Base-by-base conservation (phyloP, 2,113 vertebrate genomes). In the Nothocercus julius region DNA sequence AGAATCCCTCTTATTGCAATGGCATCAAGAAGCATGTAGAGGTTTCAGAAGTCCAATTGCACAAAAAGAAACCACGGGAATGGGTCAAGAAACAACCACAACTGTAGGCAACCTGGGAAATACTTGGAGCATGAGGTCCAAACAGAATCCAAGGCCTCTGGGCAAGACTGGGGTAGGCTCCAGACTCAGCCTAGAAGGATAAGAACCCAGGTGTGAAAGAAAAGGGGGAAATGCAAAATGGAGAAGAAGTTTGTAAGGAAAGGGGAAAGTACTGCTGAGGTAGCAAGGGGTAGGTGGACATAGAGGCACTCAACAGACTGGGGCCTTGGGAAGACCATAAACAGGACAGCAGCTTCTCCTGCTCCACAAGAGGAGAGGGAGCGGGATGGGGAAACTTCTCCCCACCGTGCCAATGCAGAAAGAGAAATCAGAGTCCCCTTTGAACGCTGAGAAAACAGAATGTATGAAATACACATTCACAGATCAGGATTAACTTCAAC, bases 11-110 rank as follows among this genome's bases (percentile, higher is more conserved):
- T 14, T 82, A 72, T 8, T 32, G 20, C 40, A 90, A 66, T 0
- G 3, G 40, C 40, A 66, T 21, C 28, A 83, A 53, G 4, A 92
- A 83, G 86, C 8, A 54, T 0, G 0, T 0, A 5, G 63, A 44
- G 27, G 5, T 32, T 61, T 72, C 80, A 30, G 54, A 77, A 61
- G 21, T 12, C n/a, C 13, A 32, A 8, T 22, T 49, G 19, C 53
- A 30, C 12, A 78, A 64, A n/a, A 58, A 83, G 16, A 36, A 72
- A 45, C 3, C 45, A 32, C 30, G 14, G 28, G n/a, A 89, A 84
- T 0, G 1, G 25, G 32, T 53, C 7, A 12, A 18, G 62, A 85
- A 89, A 76, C 7, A 61, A 2, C 56, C 38, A n/a, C 64, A 91
- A 85, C 47, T 44, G 2, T 21, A 66, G 78, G 66, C 22, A 83